phyloP scores from a whole-genome alignment of 2,113 vertebrate genomes.

The Blennius ocellaris region DNA sequence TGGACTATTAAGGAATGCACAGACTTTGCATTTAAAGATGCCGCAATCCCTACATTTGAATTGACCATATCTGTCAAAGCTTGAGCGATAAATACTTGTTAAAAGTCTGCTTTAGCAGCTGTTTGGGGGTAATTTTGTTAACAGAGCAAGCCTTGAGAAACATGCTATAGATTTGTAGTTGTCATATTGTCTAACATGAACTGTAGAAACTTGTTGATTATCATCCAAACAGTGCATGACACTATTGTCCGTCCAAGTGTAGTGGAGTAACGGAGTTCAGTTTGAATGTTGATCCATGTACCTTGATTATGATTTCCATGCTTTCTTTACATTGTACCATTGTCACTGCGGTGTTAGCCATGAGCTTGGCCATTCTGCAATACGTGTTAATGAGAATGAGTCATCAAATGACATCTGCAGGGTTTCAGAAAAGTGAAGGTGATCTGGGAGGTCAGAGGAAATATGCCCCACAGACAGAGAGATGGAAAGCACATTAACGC shows the following conservation, averaged over 20 bases:
- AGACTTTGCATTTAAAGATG: conserved; percentile 29
- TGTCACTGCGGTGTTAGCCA: not conserved
- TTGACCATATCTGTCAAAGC: not conserved
- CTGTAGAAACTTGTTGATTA: too few species aligned
- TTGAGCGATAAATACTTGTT: conserved; percentile 14
- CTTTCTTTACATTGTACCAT: not conserved
- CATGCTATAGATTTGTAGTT: not conserved
- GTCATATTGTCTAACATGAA: not conserved
- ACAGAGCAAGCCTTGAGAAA: not conserved
- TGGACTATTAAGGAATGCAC: conserved; percentile 46
- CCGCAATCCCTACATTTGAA: not conserved
- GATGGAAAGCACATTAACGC: not conserved
- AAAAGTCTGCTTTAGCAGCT: not conserved
- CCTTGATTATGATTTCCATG: conserved; percentile 20
- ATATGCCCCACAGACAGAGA: not conserved
- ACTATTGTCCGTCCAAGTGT: too few species aligned
- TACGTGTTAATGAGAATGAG: conserved; percentile 13
- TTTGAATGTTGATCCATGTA: not conserved
- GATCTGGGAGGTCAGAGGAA: conserved; percentile 1
- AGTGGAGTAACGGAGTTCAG: too few species aligned
- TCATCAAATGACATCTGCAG: conserved; percentile 21
- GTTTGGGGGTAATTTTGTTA: not conserved
- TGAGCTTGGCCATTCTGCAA: conserved; percentile 8
- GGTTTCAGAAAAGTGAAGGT: conserved; percentile 7
- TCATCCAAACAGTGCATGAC: not conserved